Conservation (phyloP, 2,888 invertebrate species). For the Lasioglossum malachurum region DNA sequence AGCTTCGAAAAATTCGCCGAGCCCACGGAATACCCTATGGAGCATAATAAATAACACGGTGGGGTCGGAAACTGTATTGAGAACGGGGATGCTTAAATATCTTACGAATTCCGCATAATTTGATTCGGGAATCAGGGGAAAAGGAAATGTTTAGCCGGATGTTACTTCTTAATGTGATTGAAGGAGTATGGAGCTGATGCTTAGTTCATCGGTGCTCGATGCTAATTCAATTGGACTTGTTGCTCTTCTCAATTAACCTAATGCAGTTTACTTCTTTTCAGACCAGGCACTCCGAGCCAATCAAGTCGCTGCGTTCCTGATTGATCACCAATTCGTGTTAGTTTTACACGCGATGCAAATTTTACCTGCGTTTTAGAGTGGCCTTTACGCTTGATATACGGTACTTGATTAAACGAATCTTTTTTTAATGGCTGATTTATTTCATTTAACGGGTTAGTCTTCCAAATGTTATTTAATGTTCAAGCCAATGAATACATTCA, state of each 20-base stretch:
- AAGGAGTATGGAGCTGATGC: background rate
- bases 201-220: background rate
- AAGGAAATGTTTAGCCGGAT: background rate
- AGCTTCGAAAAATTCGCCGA: background rate
- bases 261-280: background rate
- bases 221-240: background rate
- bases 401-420: background rate
- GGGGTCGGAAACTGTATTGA: background rate
- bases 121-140: background rate
- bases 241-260: background rate
- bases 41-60: background rate
- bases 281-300: background rate
- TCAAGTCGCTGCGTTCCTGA: background rate
- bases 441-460: background rate
- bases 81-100: background rate
- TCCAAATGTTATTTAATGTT: background rate
- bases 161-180: slow-evolving; percentile 15
- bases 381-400: background rate
- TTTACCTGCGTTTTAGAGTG: background rate
- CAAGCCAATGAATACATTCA: background rate
- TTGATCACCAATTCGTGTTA: background rate
- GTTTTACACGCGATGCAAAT: background rate
- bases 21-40: background rate
- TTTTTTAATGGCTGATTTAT: background rate
- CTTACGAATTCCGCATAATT: background rate